A percentile compares a stretch with the other conserved stretches of the same genome.
Evolutionary conservation across 2,113 vertebrate species (phyloP).

Genomic region (Albula goreensis): DNA sequence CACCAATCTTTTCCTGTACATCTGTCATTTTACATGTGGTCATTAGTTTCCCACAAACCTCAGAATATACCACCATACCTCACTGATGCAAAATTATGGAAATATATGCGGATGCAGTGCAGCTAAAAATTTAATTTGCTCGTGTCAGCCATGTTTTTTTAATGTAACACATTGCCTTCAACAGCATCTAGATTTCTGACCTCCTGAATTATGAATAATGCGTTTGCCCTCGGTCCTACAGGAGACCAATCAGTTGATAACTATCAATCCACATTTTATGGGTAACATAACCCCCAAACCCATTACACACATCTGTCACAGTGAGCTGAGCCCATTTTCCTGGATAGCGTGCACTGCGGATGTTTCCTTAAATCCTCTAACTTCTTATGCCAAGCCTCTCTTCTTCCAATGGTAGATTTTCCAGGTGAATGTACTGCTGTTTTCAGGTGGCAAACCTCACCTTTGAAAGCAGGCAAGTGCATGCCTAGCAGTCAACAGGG

Average conservation of each 20-base stretch:
- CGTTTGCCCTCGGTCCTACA: neutral
- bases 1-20: neutral
- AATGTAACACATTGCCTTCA: neutral
- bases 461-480: too few relatives aligned
- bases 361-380: too few relatives aligned
- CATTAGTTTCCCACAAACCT: neutral
- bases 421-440: too few relatives aligned
- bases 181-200: neutral
- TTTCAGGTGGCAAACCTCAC: too few relatives aligned
- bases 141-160: neutral
- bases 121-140: neutral
- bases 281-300: neutral
- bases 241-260: neutral
- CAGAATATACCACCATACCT: neutral
- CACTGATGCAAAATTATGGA: neutral
- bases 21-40: neutral
- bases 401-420: too few relatives aligned
- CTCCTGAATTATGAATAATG: constrained; percentile 13
- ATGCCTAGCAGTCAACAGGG: too few relatives aligned
- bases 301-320: too few relatives aligned
- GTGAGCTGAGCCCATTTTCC: too few relatives aligned
- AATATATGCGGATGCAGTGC: neutral
- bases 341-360: too few relatives aligned
- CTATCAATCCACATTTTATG: neutral
- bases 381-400: too few relatives aligned